Conservation (phyloP, 2,797 vertebrate genomes). For the Mastacembelus armatus region DNA sequence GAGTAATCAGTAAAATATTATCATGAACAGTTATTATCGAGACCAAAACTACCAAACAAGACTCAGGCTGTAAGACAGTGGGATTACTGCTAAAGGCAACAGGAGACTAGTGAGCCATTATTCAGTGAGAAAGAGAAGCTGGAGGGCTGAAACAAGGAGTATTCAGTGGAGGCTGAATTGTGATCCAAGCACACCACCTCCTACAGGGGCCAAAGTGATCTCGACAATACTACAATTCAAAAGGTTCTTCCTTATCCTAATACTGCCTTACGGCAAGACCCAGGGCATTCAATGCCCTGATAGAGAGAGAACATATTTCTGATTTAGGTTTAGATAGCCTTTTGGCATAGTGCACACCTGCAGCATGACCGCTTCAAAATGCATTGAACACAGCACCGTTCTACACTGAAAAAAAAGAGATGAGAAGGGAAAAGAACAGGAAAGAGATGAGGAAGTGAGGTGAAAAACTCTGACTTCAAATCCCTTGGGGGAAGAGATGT, state of each 20-base stretch:
- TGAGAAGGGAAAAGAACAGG: conserved; percentile 2
- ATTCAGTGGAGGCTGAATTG: conserved; percentile 27
- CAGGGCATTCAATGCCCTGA: conserved; percentile 29
- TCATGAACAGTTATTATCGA: background rate
- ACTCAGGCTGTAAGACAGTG: no score
- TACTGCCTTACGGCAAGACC: conserved; percentile 48
- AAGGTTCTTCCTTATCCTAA: conserved; percentile 30
- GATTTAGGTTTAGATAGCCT: conserved; percentile 28
- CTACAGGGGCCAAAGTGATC: conserved; percentile 35
- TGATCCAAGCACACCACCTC: conserved; percentile 21
- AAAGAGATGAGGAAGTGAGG: background rate
- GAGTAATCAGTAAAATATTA: background rate
- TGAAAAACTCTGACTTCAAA: conserved; percentile 38
- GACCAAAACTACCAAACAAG: background rate
- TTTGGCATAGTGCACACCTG: conserved; percentile 4
- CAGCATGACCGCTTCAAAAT: conserved; percentile 21
- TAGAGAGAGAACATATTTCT: conserved; percentile 10
- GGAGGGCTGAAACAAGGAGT: conserved; percentile 24
- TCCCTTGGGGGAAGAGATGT: conserved; percentile 19
- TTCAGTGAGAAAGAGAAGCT: conserved; percentile 24
- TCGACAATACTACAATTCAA: conserved; percentile 27
- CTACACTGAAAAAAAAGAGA: background rate
- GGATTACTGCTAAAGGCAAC: conserved; percentile 4
- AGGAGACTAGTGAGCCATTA: conserved; percentile 28
- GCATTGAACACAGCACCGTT: background rate